Evolutionary conservation across 1,140 invertebrate species (phyloP), one percentile per base, ranked within the genome.

Genomic region (Euwallacea similis): DNA sequence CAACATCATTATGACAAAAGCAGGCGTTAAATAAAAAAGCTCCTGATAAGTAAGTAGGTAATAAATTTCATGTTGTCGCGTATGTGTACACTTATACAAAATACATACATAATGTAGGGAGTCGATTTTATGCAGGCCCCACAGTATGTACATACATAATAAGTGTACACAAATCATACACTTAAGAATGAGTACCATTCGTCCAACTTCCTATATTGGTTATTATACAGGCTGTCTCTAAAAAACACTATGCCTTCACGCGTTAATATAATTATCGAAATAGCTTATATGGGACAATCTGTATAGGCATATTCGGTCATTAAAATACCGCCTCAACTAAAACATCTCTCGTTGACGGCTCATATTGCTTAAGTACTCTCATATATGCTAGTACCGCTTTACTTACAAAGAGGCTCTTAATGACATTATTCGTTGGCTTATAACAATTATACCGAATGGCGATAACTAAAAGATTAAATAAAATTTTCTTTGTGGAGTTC

Each of bases 101-200:
- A 50, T 13, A 50, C 13, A 33, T 33, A 33, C 21, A 33, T 33
- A 33, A 33, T 33, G 21, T 33, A 1, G n/a, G 21, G 21, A 33
- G 21, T 33, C 21, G 21, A 33, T 33, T 33, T 33, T 33, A 33
- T 33, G 21, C 21, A 33, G 46, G 46, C 46, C 46, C 9, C 46
- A 50, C 46, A 10, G 13, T 50, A 6, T 50, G 46, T 50, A 50
- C 46, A 50, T 50, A 50, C 46, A 13, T 50, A 50, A 50, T 13
- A 50, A 50, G 46, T 13, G 13, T 50, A 50, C 46, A 50, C 46
- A 50, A 50, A 50, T 50, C 46, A 50, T 50, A 11, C 6, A 50
- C 46, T 50, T 13, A 10, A 50, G 46, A 10, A 10, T 6, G 13
- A 11, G 6, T 6, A 2, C 9, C 46, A 50, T 33, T 33, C 21